These are phyloP conservation scores for Thymelicus sylvestris DNA, from an alignment of 2,888 invertebrate species.

Conservation along the genomic window DNA sequence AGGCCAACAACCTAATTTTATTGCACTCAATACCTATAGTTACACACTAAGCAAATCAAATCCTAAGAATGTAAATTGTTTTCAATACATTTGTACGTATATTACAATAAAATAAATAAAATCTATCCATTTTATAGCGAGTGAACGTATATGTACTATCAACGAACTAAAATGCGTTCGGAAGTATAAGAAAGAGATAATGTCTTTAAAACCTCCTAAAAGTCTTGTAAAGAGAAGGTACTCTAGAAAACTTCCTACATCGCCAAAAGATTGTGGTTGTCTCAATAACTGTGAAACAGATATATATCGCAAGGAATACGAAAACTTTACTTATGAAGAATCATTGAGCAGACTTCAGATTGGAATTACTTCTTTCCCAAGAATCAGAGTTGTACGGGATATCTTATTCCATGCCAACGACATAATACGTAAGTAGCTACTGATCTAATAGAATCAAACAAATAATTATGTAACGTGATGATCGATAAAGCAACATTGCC, in stretches of 20 bases:
- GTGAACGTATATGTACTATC: slow-evolving; percentile 68
- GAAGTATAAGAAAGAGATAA: slow-evolving; percentile 62
- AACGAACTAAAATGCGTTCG: slow-evolving; percentile 66
- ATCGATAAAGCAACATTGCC: no score
- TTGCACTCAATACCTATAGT: no score
- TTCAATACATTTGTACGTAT: no score
- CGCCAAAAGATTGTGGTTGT: slow-evolving; percentile 67
- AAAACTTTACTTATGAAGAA: slow-evolving; percentile 53
- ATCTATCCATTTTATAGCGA: slow-evolving; percentile 50
- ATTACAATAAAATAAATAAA: no score
- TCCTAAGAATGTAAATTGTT: neutral
- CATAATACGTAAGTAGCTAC: slow-evolving; percentile 85
- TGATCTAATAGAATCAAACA: neutral
- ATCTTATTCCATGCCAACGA: slow-evolving; percentile 89
- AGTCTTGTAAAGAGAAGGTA: slow-evolving; percentile 50
- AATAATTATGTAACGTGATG: no score
- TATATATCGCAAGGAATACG: slow-evolving; percentile 64
- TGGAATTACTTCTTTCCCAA: slow-evolving; percentile 87
- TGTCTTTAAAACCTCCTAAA: slow-evolving; percentile 58
- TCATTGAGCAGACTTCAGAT: slow-evolving; percentile 60
- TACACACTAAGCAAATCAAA: no score
- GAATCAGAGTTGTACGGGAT: slow-evolving; percentile 87
- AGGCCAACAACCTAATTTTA: no score
- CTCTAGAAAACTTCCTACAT: slow-evolving; percentile 55
- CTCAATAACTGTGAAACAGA: slow-evolving; percentile 68